Evolutionary conservation across 2,113 vertebrate species (phyloP).

Genomic region (Paedocypris sp.): DNA sequence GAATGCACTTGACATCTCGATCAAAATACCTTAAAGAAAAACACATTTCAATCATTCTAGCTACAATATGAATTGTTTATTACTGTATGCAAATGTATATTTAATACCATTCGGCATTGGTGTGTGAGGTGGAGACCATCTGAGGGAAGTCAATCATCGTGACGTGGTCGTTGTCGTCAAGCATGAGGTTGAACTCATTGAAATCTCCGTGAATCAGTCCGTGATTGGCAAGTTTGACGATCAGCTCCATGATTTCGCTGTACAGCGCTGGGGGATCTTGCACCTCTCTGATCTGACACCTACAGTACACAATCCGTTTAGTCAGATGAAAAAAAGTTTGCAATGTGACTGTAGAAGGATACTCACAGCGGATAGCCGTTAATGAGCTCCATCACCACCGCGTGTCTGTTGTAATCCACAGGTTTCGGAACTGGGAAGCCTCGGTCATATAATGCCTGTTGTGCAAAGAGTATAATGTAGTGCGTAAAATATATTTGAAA

Average conservation of each 20-base stretch:
- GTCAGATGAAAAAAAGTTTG: not conserved
- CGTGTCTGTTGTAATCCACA: slow-evolving; percentile 89
- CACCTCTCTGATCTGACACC: slow-evolving; percentile 78
- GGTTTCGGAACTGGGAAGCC: slow-evolving; percentile 93
- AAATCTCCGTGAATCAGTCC: slow-evolving; percentile 96
- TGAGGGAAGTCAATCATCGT: slow-evolving; percentile 98
- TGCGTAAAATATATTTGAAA: no score
- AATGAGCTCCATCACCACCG: slow-evolving; percentile 91
- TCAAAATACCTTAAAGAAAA: slow-evolving; percentile 80
- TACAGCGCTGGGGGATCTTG: slow-evolving; percentile 80
- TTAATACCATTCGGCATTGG: slow-evolving; percentile 80
- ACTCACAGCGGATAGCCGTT: slow-evolving; percentile 91
- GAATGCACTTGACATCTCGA: slow-evolving; percentile 87
- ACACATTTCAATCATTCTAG: not conserved
- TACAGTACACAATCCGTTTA: slow-evolving; percentile 33
- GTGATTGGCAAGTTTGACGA: slow-evolving; percentile 86
- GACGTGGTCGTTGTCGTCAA: slow-evolving; percentile 78
- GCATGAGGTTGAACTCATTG: slow-evolving; percentile 94
- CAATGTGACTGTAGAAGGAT: not conserved
- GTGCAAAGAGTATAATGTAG: not conserved
- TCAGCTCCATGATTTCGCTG: slow-evolving; percentile 90
- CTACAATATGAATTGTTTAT: no score
- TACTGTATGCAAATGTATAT: no score
- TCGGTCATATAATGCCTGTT: slow-evolving; percentile 78
- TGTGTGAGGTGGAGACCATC: slow-evolving; percentile 92